Percentiles rank a stretch among this genome's conserved stretches.
Conservation (phyloP, 2,888 invertebrate genomes). For the Eupithecia tripunctaria region DNA sequence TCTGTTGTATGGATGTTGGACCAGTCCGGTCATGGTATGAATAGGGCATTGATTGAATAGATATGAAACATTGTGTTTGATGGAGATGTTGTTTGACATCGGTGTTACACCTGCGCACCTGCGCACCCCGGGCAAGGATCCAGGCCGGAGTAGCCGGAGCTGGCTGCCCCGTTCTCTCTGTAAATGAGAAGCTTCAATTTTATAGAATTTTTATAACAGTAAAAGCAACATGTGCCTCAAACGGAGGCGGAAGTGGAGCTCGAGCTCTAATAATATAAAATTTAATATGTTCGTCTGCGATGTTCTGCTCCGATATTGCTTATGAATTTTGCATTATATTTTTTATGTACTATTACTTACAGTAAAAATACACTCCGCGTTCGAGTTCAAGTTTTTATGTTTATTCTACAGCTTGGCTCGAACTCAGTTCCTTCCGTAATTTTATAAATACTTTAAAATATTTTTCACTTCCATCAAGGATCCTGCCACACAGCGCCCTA, state of each 20-base stretch:
- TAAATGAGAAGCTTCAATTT: constrained; percentile 29
- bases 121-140: too few species aligned
- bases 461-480: not conserved
- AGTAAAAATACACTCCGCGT: constrained; percentile 27
- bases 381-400: constrained; percentile 14
- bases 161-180: not conserved
- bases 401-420: not conserved
- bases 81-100: too few species aligned
- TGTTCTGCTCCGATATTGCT: constrained; percentile 41
- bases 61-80: too few species aligned
- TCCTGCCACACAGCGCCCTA: not conserved
- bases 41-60: not conserved
- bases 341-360: constrained; percentile 25
- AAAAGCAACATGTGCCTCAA: constrained; percentile 30
- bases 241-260: constrained; percentile 27
- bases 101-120: too few species aligned
- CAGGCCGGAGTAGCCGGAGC: too few species aligned
- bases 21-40: not conserved
- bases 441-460: not conserved
- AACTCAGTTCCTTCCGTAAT: not conserved
- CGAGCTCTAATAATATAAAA: constrained; percentile 41
- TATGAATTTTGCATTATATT: constrained; percentile 39
- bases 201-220: constrained; percentile 33
- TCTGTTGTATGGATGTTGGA: not conserved
- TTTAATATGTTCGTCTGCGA: constrained; percentile 45